Conservation (phyloP, 2,797 vertebrate genomes). For the Pyrocephalus nanus region DNA sequence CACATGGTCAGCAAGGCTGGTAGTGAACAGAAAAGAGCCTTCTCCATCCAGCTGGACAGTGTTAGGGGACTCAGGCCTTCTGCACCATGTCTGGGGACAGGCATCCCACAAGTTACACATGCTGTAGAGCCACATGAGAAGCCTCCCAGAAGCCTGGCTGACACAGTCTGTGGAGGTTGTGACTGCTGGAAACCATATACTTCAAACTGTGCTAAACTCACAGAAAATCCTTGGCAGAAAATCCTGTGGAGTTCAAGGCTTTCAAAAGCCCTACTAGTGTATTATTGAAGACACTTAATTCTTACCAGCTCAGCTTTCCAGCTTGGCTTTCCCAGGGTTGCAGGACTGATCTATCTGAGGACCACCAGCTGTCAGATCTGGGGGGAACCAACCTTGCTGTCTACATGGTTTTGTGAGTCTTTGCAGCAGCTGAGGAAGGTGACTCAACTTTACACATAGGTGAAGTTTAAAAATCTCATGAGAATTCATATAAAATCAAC, state of each 20-base stretch:
- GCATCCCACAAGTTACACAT: neutral
- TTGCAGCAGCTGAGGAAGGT: neutral
- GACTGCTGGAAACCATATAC: neutral
- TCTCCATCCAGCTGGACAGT: neutral
- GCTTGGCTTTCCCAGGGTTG: neutral
- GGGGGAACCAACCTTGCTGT: neutral
- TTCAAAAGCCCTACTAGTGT: neutral
- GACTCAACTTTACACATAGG: neutral
- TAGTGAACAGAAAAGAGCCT: neutral
- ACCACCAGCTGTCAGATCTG: neutral
- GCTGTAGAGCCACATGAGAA: neutral
- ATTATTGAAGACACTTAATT: neutral
- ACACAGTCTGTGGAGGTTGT: neutral
- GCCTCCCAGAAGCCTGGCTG: neutral
- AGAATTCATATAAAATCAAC: neutral
- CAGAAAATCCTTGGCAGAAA: conserved; percentile 17
- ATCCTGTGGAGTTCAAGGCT: neutral
- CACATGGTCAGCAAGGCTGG: neutral
- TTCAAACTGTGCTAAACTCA: neutral
- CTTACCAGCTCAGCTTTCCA: neutral
- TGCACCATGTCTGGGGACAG: neutral
- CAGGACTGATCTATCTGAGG: neutral
- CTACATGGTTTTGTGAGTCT: neutral
- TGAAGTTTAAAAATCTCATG: neutral
- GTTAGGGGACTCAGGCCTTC: neutral